phyloP scores from a whole-genome alignment of 2,888 invertebrate genomes.

The Phragmatobia fuliginosa region DNA sequence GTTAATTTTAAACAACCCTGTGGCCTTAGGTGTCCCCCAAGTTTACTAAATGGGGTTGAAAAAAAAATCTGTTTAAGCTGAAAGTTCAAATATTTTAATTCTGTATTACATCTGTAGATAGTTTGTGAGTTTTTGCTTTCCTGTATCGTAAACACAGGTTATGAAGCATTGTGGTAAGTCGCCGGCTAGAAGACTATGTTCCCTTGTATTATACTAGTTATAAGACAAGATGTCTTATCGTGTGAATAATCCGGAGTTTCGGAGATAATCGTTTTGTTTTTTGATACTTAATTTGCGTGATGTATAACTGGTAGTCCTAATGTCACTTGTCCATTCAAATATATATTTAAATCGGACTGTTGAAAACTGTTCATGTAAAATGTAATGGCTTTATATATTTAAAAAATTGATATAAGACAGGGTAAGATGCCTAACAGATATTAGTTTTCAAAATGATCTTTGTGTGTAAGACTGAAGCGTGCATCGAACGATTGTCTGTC shows the following conservation, averaged over 20 bases:
- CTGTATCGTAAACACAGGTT: constrained; percentile 22
- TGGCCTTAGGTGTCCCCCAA: background rate
- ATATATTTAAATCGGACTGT: constrained; percentile 1
- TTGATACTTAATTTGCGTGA: constrained; percentile 40
- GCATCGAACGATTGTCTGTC: constrained; percentile 58
- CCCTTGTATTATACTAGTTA: constrained; percentile 65
- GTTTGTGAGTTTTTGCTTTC: constrained; percentile 36
- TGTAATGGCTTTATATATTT: constrained; percentile 8
- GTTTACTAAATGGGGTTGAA: background rate
- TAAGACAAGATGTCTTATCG: constrained; percentile 55
- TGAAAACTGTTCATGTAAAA: constrained; percentile 6
- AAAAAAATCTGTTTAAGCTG: background rate
- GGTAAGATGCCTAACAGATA: constrained; percentile 17
- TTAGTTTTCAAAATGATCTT: constrained; percentile 27
- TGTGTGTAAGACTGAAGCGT: constrained; percentile 52
- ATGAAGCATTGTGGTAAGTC: constrained; percentile 35
- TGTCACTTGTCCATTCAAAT: constrained; percentile 1
- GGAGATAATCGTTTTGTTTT: constrained; percentile 57
- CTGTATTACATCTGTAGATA: background rate
- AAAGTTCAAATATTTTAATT: background rate
- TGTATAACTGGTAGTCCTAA: constrained; percentile 16
- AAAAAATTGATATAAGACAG: constrained; percentile 9
- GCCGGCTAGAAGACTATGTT: constrained; percentile 55
- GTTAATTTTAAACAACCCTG: background rate
- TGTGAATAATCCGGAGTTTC: constrained; percentile 75